Evolutionary conservation across 2,113 vertebrate genomes (phyloP), one percentile per base, ranked within the genome.

Genomic region (Salvelinus sp.): DNA sequence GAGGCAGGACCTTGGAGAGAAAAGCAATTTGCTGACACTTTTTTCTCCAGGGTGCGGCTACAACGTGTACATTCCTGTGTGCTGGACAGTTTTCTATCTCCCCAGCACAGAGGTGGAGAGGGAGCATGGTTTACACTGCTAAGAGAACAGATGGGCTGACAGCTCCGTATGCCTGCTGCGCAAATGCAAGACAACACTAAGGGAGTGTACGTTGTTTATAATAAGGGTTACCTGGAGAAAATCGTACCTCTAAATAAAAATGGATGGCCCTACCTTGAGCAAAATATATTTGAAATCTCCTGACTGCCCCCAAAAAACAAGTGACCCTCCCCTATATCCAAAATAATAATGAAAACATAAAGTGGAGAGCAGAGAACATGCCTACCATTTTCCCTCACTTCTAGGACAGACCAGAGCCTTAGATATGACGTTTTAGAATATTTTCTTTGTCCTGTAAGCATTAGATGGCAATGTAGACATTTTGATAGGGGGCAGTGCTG

Each of bases 191-290:
- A 23, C 6, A 65, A 27, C 9, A 69, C 62, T 80, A 62, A 60
- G 69, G 79, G 69, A 63, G 47, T 27, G 67, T 80, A 76, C 68
- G 86, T 87, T 87, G 78, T 68, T 79, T 66, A 79, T 88, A 86
- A 89, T 85, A 79, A 86, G 79, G 79, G 82, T 38, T 38, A 38
- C 38, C 38, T 33, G 33, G 33, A 33, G 33, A 33, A 6, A 6
- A 33, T 33, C 33, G 33, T 62, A 76, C 73, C 90, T 87, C 87
- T 77, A 73, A 68, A 33, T 33, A 7, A 33, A 33, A 33, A 33
- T 33, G 33, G 85, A 91, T 89, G 82, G 33, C 33, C 33, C 33
- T 6, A 33, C 33, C 33, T 33, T 33, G 33, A 33, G 33, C 1
- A 33, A 33, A 33, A 33, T 33, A 33, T 33, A 33, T 33, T 33